Evolutionary conservation across 2,113 vertebrate genomes (phyloP).

Genomic region (Nothoprocta pentlandii): DNA sequence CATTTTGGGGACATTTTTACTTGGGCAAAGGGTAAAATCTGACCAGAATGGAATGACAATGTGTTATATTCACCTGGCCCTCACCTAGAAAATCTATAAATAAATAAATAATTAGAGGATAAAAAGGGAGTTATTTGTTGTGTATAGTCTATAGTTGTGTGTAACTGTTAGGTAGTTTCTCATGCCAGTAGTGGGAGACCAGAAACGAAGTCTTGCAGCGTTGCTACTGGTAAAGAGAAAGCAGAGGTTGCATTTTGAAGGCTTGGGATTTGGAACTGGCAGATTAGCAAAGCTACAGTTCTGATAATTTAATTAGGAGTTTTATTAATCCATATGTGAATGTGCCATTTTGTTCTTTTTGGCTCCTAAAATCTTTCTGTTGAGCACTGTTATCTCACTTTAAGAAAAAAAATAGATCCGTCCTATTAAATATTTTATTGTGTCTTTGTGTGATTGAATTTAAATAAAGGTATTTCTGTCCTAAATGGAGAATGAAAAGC

Average conservation of each 20-base stretch:
- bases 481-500: constrained; percentile 4
- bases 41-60: neutral
- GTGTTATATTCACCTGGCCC: neutral
- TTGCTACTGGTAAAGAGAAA: neutral
- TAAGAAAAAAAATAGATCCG: neutral
- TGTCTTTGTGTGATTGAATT: constrained; percentile 1
- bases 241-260: neutral
- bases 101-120: neutral
- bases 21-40: neutral
- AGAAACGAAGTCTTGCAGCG: neutral
- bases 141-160: neutral
- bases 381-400: neutral
- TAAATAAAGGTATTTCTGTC: neutral
- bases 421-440: neutral
- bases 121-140: neutral
- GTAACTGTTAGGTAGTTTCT: neutral
- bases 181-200: neutral
- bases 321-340: neutral
- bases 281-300: neutral
- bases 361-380: neutral
- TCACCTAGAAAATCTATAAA: neutral
- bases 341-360: constrained; percentile 2
- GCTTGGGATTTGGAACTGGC: neutral
- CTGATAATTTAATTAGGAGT: neutral
- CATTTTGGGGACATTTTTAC: neutral